Base-by-base conservation (phyloP, 92 coral and sea anemone species). In the Paramuricea clavata region DNA sequence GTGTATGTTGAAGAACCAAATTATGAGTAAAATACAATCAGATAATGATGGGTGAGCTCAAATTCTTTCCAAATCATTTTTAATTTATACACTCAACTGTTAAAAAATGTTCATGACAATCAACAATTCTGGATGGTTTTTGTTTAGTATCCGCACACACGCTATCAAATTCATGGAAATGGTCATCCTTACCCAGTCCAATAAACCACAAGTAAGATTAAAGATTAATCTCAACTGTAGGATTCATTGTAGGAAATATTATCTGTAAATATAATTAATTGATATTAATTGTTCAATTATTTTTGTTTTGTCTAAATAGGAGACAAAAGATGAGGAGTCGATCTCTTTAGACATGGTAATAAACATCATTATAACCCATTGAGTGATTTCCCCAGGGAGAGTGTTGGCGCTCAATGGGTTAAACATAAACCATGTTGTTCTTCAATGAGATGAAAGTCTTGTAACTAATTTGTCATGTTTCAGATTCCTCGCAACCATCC, bases 161-260 rank as follows among this genome's bases (percentile, higher is more conserved):
- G 94, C 99, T 3, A 97, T 97, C 83, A 97, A 97, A 74, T 97
- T 97, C 43, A 97, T 97, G 89, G 99, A 97, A 89, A 97, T 97
- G 99, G 67, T 97, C n/a, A 98, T 97, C 49, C 86, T 97, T 19
- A 98, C 95, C 19, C 99, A 97, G 80, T 97, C 99, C 39, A 95
- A 87, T 80, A 97, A 92, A 78, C 90, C 97, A n/a, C 95, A 88
- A 89, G 98, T 94, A 85, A 11, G 3, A 30, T 70, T 7, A n/a
- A n/a, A n/a, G n/a, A n/a, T n/a, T n/a, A n/a, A n/a, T n/a, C n/a
- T n/a, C n/a, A n/a, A n/a, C n/a, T n/a, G n/a, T n/a, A n/a, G n/a
- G n/a, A n/a, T n/a, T n/a, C n/a, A n/a, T n/a, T n/a, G n/a, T n/a
- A n/a, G n/a, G n/a, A n/a, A n/a, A n/a, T n/a, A n/a, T n/a, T n/a